Evolutionary conservation across 2,113 vertebrate genomes (phyloP), one percentile per base, ranked within the genome.

Genomic region (Oryzias curvinotus): DNA sequence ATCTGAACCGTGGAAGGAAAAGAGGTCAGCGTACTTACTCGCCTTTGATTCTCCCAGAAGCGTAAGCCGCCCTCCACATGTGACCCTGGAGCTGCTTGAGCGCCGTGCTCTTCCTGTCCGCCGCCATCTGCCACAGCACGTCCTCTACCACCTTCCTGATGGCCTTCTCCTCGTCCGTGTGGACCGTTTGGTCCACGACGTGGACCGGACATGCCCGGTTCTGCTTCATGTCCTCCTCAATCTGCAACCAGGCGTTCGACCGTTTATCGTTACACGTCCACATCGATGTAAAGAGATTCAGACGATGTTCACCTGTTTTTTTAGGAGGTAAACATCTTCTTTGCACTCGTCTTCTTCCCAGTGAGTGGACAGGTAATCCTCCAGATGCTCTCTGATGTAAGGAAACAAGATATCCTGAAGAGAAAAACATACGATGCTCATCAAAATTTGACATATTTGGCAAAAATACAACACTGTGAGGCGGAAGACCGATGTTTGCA

Each of bases 341-440:
- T 96, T 98, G 86, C 96, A 99, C 76, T 98, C 96, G 57, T 98
- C 95, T 68, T 99, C 96, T 51, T 94, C 93, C 96, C 96, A 99
- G 66, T 98, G 96, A 14, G 88, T 71, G 1, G 91, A 92, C 50
- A 99, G 89, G 28, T 98, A 93, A 28, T 96, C 94, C 71, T 94
- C 93, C 15, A 99, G 91, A 36, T 98, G 94, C 62, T 97, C 93
- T 77, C 81, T 92, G 75, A 99, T 93, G 78, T 97, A 99, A 12
- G 96, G 94, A 88, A 99, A 99, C 75, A 99, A 89, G 60, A 94
- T 92, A 52, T 99, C 95, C 97, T 99, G 76, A 54, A 23, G 57
- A 5, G 12, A 3, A 17, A 21, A 52, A 36, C 36, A 36, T 36
- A 7, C 7, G 7, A 36, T 36, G 3, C 36, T 12, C 12, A 13